Conservation (phyloP, 2,888 invertebrate species). For the Bimastos eiseni region DNA sequence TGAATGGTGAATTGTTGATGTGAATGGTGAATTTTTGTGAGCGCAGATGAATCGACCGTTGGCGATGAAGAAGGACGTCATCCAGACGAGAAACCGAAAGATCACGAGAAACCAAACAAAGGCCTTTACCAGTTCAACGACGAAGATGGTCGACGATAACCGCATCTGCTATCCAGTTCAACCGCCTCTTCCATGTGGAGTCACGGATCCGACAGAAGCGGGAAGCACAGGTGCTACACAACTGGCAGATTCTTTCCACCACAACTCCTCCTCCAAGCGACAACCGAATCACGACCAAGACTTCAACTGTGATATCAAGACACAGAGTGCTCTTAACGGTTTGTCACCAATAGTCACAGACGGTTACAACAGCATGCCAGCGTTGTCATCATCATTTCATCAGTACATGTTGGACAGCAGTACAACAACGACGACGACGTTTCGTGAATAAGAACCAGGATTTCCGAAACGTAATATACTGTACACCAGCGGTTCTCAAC, state of each 20-base stretch:
- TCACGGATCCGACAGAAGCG: not conserved
- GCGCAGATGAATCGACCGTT: slow-evolving; percentile 18
- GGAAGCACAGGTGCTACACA: not conserved
- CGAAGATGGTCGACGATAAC: slow-evolving; percentile 17
- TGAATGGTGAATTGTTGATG: too few species aligned
- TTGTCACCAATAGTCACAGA: not conserved
- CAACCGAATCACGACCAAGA: not conserved
- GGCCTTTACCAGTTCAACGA: not conserved
- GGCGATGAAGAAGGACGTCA: slow-evolving; percentile 25
- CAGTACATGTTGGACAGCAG: not conserved
- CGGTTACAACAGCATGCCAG: not conserved
- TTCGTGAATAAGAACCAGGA: not conserved
- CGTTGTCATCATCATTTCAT: not conserved
- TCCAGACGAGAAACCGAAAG: slow-evolving; percentile 8
- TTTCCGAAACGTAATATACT: not conserved
- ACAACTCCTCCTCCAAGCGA: not conserved
- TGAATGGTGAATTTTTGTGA: not conserved
- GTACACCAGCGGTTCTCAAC: not conserved
- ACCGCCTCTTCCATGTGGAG: not conserved
- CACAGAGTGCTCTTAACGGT: not conserved
- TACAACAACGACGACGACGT: not conserved
- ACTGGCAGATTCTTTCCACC: not conserved
- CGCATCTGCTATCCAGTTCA: not conserved
- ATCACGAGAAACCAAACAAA: not conserved
- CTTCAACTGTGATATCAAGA: not conserved